phyloP scores from a whole-genome alignment of 2,113 vertebrate species.

The Pygoscelis adeliae region DNA sequence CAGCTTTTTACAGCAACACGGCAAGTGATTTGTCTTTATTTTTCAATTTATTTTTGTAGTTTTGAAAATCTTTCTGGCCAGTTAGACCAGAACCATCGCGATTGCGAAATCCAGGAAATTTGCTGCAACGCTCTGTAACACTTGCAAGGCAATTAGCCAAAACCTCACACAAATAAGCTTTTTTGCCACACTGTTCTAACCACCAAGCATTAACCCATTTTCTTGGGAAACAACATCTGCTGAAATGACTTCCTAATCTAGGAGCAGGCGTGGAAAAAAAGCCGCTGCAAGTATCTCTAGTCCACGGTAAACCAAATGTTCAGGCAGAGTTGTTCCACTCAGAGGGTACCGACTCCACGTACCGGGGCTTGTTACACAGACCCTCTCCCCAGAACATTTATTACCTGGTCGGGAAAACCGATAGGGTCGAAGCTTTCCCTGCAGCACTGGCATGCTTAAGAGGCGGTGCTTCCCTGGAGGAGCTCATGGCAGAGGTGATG shows the following conservation, averaged over 20 bases:
- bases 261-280: neutral
- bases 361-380: neutral
- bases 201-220: constrained; percentile 51
- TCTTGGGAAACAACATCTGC: constrained; percentile 52
- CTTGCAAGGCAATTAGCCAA: constrained; percentile 47
- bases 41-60: neutral
- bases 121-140: constrained; percentile 54
- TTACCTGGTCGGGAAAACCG: neutral
- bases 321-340: neutral
- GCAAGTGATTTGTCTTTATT: neutral
- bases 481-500: neutral
- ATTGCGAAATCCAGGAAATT: constrained; percentile 68
- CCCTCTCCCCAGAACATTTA: neutral
- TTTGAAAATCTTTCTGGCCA: constrained; percentile 40
- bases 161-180: constrained; percentile 49
- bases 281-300: neutral
- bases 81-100: constrained; percentile 22
- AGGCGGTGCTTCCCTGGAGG: fast-evolving
- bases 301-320: neutral
- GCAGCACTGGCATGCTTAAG: neutral
- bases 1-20: neutral
- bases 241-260: constrained; percentile 48
- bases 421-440: neutral
- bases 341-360: neutral
- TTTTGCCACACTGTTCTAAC: constrained; percentile 36